A percentile compares a stretch with the other conserved stretches of the same genome.
These are phyloP conservation scores for Apogon talboti DNA, from an alignment of 2,797 vertebrate species.

Conservation along the genomic window DNA sequence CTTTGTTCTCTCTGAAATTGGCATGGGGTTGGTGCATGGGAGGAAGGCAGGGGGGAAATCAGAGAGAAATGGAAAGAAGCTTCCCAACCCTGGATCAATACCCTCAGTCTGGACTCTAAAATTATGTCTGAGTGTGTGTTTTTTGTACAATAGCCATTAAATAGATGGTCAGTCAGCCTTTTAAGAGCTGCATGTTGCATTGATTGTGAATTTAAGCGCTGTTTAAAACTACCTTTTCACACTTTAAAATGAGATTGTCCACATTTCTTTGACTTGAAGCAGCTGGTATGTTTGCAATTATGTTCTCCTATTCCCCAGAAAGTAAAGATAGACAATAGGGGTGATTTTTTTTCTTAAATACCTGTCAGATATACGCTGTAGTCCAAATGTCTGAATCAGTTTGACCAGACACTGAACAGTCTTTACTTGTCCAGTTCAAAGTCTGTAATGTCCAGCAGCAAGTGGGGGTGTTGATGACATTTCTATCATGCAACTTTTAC, in stretches of 20 bases:
- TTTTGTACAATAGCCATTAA: neutral
- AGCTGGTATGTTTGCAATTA: neutral
- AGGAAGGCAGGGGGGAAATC: constrained; percentile 12
- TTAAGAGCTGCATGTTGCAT: constrained; percentile 37
- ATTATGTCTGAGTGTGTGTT: constrained; percentile 27
- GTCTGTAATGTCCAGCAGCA: too few species aligned
- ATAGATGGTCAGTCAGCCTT: constrained; percentile 11
- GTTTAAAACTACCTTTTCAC: neutral
- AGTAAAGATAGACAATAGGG: too few species aligned
- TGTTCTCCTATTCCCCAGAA: neutral
- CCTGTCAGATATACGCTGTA: too few species aligned
- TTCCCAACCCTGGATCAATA: constrained; percentile 31
- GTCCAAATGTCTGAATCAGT: too few species aligned
- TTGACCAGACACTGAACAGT: too few species aligned
- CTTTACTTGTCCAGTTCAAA: too few species aligned
- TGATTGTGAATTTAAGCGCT: constrained; percentile 1
- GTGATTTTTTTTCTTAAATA: too few species aligned
- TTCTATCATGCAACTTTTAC: too few species aligned
- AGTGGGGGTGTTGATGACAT: too few species aligned
- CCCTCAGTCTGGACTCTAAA: constrained; percentile 38
- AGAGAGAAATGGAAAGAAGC: constrained; percentile 7
- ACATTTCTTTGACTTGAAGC: neutral
- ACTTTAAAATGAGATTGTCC: neutral
- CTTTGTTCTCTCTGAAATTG: constrained; percentile 67
- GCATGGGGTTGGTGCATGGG: constrained; percentile 6